Evolutionary conservation across 1,140 invertebrate species (phyloP).

Genomic region (Drosophila sucinea): DNA sequence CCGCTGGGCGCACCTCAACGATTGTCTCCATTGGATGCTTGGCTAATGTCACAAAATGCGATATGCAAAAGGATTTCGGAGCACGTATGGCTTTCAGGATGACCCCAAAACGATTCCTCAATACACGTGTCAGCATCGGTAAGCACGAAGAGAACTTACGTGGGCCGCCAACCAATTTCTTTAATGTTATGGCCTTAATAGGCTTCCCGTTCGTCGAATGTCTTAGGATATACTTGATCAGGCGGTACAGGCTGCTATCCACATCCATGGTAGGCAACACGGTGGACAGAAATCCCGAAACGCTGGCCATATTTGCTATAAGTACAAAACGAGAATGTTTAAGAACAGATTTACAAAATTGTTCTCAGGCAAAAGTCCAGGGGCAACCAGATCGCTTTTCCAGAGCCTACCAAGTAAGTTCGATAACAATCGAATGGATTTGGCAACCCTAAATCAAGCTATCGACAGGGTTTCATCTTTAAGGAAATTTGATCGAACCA

Average conservation of each 20-base stretch:
- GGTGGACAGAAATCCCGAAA: not conserved
- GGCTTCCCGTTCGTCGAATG: not conserved
- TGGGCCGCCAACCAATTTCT: not conserved
- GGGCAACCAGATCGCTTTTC: too few species aligned
- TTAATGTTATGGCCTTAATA: not conserved
- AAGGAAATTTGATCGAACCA: not conserved
- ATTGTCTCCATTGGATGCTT: not conserved
- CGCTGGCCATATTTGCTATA: not conserved
- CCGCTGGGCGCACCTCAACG: too few species aligned
- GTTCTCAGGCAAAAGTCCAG: too few species aligned
- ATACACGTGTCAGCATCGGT: not conserved
- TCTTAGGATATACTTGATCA: not conserved
- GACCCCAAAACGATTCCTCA: slow-evolving; percentile 3
- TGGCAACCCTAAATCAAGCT: too few species aligned
- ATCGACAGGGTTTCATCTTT: too few species aligned
- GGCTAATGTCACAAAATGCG: not conserved
- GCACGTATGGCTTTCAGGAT: not conserved
- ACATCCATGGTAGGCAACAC: not conserved
- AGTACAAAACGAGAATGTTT: too few species aligned
- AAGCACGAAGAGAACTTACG: not conserved
- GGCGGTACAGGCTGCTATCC: not conserved
- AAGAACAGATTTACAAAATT: too few species aligned
- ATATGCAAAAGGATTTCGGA: not conserved
- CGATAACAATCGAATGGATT: too few species aligned
- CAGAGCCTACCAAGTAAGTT: too few species aligned